These are phyloP conservation scores for Hormaphis cornu DNA, from an alignment of 1,140 invertebrate species.

Conservation along the genomic window DNA sequence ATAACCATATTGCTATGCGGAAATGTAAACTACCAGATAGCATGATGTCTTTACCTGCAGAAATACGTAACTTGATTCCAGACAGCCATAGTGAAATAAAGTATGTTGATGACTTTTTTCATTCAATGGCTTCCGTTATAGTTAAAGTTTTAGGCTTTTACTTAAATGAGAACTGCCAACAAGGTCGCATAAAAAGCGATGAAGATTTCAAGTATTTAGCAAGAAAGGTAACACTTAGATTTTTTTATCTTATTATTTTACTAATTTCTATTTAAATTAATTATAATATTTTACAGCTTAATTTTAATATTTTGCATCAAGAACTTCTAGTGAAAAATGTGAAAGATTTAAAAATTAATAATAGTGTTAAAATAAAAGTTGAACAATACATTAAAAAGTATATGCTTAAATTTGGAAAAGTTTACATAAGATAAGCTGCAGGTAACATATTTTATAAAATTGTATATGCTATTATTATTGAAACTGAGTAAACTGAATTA, in stretches of 20 bases:
- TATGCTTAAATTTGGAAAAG: constrained; percentile 81
- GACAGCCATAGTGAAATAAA: constrained; percentile 21
- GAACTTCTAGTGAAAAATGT: constrained; percentile 81
- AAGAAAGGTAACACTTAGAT: constrained; percentile 86
- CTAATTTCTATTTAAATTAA: constrained; percentile 18
- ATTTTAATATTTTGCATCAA: constrained; percentile 93
- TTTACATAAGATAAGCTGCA: constrained; percentile 54
- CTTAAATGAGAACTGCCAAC: constrained; percentile 69
- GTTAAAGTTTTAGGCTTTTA: constrained; percentile 85
- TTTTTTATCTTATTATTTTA: background rate
- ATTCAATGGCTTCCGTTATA: constrained; percentile 73
- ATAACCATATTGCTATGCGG: constrained; percentile 71
- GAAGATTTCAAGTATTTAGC: constrained; percentile 95
- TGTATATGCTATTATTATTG: no score
- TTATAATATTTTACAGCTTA: constrained; percentile 47
- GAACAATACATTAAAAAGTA: constrained; percentile 91
- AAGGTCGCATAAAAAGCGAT: constrained; percentile 74
- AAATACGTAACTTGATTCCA: background rate
- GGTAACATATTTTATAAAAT: no score
- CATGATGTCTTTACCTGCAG: constrained; percentile 6
- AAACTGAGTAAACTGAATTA: no score
- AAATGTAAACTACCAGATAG: constrained; percentile 35
- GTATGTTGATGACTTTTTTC: constrained; percentile 5
- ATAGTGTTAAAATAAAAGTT: constrained; percentile 85
- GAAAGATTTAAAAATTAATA: constrained; percentile 77